Conservation (phyloP, 2,888 invertebrate species). For the Neoscelio sp. region DNA sequence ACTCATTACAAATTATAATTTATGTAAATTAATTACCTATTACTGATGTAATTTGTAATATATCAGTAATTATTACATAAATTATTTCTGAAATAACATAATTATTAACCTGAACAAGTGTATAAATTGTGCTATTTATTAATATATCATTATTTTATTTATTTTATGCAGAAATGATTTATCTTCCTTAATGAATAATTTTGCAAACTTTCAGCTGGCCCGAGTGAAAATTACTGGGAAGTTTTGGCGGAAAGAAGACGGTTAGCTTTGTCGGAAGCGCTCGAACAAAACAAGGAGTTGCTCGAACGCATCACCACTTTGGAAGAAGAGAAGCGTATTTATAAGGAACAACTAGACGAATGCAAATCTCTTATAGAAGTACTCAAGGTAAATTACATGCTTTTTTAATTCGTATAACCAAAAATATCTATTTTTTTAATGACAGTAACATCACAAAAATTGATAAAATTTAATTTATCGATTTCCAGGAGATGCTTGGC, state of each 20-base stretch:
- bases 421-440: too few species aligned
- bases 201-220: conserved; percentile 84
- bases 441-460: background rate
- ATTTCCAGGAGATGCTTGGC: conserved; percentile 87
- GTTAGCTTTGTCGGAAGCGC: conserved; percentile 88
- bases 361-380: conserved; percentile 90
- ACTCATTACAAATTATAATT: background rate
- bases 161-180: too few species aligned
- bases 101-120: too few species aligned
- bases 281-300: conserved; percentile 88
- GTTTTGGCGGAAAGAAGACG: conserved; percentile 90
- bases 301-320: conserved; percentile 85
- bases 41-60: too few species aligned
- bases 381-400: conserved; percentile 88
- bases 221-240: conserved; percentile 91
- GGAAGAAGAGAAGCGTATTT: conserved; percentile 87
- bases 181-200: too few species aligned
- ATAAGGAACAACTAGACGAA: conserved; percentile 90
- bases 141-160: conserved; percentile 6
- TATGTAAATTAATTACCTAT: too few species aligned
- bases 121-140: too few species aligned
- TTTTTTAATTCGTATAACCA: too few species aligned
- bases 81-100: conserved; percentile 9
- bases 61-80: too few species aligned
- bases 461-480: conserved; percentile 16